These are phyloP conservation scores for Cervus canadensis DNA, from an alignment of 2,113 vertebrate species.

Conservation along the genomic window DNA sequence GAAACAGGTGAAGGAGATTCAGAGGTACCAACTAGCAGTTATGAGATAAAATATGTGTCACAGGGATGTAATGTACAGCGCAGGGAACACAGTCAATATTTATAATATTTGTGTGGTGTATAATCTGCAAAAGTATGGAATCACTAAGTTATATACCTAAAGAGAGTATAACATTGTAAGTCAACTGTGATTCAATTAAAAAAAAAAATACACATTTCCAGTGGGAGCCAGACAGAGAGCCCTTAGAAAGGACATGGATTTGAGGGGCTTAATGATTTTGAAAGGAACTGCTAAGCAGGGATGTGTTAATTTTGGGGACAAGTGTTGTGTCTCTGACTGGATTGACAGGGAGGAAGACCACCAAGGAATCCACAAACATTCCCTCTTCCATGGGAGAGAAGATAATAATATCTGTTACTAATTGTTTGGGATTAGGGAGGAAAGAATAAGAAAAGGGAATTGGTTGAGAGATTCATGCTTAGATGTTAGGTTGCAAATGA, in stretches of 20 bases:
- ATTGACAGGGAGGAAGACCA: not conserved
- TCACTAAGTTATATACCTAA: not conserved
- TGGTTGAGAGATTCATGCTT: not conserved
- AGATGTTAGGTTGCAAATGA: not conserved
- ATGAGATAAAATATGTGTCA: not conserved
- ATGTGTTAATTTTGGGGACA: not conserved
- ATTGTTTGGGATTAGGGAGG: not conserved
- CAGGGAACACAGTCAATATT: not conserved
- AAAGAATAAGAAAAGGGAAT: not conserved
- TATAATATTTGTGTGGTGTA: not conserved
- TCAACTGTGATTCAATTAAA: not conserved
- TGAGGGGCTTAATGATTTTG: not conserved
- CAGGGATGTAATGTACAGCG: not conserved
- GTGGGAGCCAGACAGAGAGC: not conserved
- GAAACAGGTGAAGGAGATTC: not conserved
- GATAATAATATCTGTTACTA: not conserved
- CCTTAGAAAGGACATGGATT: not conserved
- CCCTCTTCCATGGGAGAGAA: not conserved
- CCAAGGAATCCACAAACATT: not conserved
- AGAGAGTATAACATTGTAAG: not conserved
- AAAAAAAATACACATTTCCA: not conserved
- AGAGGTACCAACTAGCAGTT: not conserved
- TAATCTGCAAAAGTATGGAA: not conserved
- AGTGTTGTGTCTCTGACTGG: not conserved
- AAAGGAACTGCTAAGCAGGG: not conserved